Conservation (phyloP, 2,888 invertebrate genomes). For the Hipparchia semele region DNA sequence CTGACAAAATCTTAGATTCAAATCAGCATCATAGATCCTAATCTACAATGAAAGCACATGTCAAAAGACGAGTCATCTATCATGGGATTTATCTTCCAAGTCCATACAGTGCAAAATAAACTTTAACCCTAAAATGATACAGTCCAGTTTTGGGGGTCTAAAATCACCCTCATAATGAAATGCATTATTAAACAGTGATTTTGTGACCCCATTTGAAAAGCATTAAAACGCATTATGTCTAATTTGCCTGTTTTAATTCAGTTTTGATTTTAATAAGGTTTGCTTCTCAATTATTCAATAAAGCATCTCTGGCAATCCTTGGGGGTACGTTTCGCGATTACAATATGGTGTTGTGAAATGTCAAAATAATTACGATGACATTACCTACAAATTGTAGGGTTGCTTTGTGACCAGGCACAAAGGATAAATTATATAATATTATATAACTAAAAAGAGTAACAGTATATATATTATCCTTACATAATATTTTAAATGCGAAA, state of each 20-base stretch:
- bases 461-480: too few relatives aligned
- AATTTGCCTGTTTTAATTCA: conserved; percentile 80
- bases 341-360: conserved; percentile 36
- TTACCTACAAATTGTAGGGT: background rate
- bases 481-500: too few relatives aligned
- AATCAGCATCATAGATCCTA: conserved; percentile 55
- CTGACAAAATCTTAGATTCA: conserved; percentile 60
- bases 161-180: conserved; percentile 53
- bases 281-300: conserved; percentile 72
- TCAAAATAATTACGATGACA: conserved; percentile 24
- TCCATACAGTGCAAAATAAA: conserved; percentile 13
- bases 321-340: conserved; percentile 29
- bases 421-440: too few relatives aligned
- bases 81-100: conserved; percentile 53
- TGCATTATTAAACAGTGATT: conserved; percentile 76
- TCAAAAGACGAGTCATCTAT: conserved; percentile 62
- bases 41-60: conserved; percentile 63
- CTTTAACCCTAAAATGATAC: conserved; percentile 13
- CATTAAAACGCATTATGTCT: conserved; percentile 71
- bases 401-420: too few relatives aligned
- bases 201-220: conserved; percentile 74
- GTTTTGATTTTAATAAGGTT: conserved; percentile 78
- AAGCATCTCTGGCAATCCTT: conserved; percentile 38
- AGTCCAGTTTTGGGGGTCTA: background rate
- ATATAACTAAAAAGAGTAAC: too few relatives aligned